phyloP scores from a whole-genome alignment of 2,113 vertebrate genomes.

The Odocoileus virginianus region DNA sequence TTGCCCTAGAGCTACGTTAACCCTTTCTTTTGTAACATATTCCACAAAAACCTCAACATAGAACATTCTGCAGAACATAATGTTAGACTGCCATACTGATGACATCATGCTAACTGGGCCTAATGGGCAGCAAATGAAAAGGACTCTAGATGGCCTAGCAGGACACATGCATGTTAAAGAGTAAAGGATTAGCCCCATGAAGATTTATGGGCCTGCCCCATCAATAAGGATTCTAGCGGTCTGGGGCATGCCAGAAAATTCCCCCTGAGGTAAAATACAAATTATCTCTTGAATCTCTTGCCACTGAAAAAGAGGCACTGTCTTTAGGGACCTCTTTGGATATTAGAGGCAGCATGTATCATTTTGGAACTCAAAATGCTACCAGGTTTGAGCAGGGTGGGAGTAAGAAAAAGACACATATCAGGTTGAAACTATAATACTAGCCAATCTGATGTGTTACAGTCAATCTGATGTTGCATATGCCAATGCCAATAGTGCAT shows the following conservation, averaged over 20 bases:
- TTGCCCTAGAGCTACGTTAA: not conserved
- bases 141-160: not conserved
- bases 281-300: not conserved
- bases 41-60: not conserved
- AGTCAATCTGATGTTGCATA: not conserved
- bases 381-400: not conserved
- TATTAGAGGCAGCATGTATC: not conserved
- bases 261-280: not conserved
- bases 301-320: not conserved
- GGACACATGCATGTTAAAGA: not conserved
- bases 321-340: not conserved
- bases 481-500: not conserved
- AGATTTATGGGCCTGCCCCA: not conserved
- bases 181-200: not conserved
- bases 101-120: not conserved
- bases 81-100: not conserved
- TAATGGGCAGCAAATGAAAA: not conserved
- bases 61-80: not conserved
- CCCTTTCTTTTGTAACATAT: not conserved
- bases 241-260: not conserved
- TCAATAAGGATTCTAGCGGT: not conserved
- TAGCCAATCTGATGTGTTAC: not conserved
- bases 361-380: not conserved
- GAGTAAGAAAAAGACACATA: not conserved
- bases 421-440: not conserved